Evolutionary conservation across 1,140 invertebrate species (phyloP).

Genomic region (Pseudomyrmex gracilis): DNA sequence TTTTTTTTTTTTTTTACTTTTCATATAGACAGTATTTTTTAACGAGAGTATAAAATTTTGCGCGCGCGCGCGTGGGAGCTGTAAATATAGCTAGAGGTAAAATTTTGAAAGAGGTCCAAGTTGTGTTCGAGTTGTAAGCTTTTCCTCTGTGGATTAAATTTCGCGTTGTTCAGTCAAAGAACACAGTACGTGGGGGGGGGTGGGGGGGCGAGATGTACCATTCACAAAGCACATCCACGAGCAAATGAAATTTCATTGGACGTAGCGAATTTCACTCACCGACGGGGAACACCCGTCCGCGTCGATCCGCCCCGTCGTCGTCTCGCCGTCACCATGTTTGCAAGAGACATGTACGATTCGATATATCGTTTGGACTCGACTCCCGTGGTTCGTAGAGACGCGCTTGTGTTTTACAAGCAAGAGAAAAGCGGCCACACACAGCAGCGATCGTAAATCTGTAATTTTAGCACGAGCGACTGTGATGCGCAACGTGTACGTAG

Average conservation of each 20-base stretch:
- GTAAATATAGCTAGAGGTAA: background rate
- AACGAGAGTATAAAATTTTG: background rate
- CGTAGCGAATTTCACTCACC: conserved; percentile 6
- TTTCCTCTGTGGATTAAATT: conserved; percentile 13
- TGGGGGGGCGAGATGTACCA: too few species aligned
- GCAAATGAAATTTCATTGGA: conserved; percentile 29
- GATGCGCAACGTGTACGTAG: conserved; percentile 17
- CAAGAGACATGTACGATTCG: background rate
- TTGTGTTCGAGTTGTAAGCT: background rate
- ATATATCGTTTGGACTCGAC: conserved; percentile 25
- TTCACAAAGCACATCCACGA: conserved; percentile 1
- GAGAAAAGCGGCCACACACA: conserved; percentile 53
- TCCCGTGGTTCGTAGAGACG: conserved; percentile 14
- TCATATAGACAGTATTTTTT: too few species aligned
- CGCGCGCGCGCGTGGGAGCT: too few species aligned
- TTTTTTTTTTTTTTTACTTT: too few species aligned
- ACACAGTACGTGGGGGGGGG: conserved; percentile 29
- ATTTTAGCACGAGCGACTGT: conserved; percentile 41
- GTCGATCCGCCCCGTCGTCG: too few species aligned
- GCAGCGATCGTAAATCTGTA: conserved; percentile 55
- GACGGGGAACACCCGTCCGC: conserved; percentile 16
- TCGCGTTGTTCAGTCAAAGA: conserved; percentile 5
- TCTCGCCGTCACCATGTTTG: conserved; percentile 16
- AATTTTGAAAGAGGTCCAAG: background rate
- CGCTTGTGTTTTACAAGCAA: conserved; percentile 14